A percentile compares a stretch with the other conserved stretches of the same genome.
phyloP scores from a whole-genome alignment of 2,797 vertebrate species.

The Mus spretus region DNA sequence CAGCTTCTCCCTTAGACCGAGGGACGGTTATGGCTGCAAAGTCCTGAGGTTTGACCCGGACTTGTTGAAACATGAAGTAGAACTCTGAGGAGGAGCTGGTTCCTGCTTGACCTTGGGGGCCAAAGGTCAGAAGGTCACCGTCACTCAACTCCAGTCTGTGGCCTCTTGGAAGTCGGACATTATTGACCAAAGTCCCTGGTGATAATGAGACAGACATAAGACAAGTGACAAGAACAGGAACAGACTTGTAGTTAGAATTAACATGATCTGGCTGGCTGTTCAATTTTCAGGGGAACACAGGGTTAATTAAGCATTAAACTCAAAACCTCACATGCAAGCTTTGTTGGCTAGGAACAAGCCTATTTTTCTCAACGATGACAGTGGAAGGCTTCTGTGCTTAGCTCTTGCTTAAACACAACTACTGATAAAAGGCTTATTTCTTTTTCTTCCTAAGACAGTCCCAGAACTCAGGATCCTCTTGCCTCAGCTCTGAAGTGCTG shows the following conservation, averaged over 20 bases:
- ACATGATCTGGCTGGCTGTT: not conserved
- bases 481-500: not conserved
- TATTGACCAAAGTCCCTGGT: conserved; percentile 95
- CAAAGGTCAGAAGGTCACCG: conserved; percentile 94
- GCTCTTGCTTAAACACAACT: not conserved
- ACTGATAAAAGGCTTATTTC: not conserved
- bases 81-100: conserved; percentile 90
- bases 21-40: conserved; percentile 95
- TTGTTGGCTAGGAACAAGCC: not conserved
- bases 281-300: not conserved
- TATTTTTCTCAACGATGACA: rapidly evolving
- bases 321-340: not conserved
- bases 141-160: conserved; percentile 92
- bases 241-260: not conserved
- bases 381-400: not conserved
- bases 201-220: not conserved
- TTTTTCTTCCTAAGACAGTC: not conserved
- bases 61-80: conserved; percentile 97
- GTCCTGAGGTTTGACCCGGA: conserved; percentile 94
- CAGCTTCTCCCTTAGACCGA: conserved; percentile 87
- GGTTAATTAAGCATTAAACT: too few species aligned
- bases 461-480: not conserved
- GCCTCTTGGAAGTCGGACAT: conserved; percentile 91
- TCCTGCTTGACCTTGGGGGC: conserved; percentile 82
- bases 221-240: conserved; percentile 57